phyloP scores from a whole-genome alignment of 2,113 vertebrate species.

The Tachuris rubrigastra region DNA sequence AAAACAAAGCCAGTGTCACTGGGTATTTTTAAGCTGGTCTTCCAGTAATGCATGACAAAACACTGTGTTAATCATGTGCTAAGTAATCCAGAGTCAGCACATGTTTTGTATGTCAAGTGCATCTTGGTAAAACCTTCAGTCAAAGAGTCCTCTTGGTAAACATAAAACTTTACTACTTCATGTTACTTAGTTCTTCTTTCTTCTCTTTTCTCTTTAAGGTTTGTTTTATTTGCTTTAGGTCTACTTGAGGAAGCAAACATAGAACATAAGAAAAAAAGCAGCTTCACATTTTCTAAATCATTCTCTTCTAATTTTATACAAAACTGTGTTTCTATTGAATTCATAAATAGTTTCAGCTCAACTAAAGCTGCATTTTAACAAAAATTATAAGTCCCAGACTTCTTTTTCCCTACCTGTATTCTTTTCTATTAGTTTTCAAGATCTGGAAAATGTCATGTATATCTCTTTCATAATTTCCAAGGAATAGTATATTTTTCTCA shows the following conservation, averaged over 20 bases:
- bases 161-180: neutral
- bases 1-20: neutral
- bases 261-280: neutral
- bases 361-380: neutral
- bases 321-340: neutral
- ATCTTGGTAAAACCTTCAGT: neutral
- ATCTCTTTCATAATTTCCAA: neutral
- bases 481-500: neutral
- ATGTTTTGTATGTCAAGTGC: neutral
- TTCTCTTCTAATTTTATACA: neutral
- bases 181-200: neutral
- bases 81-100: neutral
- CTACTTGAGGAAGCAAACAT: neutral
- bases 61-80: neutral
- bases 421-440: neutral
- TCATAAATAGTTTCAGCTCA: neutral
- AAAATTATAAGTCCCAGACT: neutral
- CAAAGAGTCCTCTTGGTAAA: neutral
- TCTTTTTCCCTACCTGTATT: neutral
- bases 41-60: neutral
- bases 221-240: neutral
- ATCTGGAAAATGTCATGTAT: neutral
- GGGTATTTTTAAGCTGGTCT: neutral
- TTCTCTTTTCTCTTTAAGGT: neutral
- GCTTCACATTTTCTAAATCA: neutral